These are phyloP conservation scores for Acanthochromis polyacanthus DNA, from an alignment of 2,113 vertebrate species.

Conservation along the genomic window DNA sequence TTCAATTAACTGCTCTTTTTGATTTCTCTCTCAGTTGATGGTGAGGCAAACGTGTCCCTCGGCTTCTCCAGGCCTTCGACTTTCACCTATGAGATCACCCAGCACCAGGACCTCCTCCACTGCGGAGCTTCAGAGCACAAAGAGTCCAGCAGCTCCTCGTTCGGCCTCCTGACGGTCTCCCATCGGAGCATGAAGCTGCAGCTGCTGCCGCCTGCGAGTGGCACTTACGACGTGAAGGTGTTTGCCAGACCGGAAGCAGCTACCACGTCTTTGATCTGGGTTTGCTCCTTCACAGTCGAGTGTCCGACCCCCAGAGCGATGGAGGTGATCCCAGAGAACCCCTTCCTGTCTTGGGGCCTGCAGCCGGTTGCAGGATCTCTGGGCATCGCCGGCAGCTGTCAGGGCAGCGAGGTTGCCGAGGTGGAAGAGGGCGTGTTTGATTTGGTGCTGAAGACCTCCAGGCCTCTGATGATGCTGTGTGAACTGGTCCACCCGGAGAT, in stretches of 20 bases:
- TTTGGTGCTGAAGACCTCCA: constrained; percentile 77
- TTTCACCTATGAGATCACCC: constrained; percentile 86
- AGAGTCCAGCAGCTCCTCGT: constrained; percentile 71
- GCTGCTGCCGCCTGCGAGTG: constrained; percentile 78
- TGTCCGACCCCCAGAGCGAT: constrained; percentile 65
- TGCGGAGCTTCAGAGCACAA: constrained; percentile 63
- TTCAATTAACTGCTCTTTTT: too few species aligned
- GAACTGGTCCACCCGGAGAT: constrained; percentile 80
- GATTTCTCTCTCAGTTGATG: constrained; percentile 77
- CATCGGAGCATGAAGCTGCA: constrained; percentile 80
- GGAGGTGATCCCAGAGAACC: constrained; percentile 82
- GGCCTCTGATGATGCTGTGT: constrained; percentile 78
- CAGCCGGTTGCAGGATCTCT: constrained; percentile 70
- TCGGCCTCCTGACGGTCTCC: constrained; percentile 77
- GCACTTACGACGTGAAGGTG: constrained; percentile 85
- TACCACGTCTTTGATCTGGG: constrained; percentile 77
- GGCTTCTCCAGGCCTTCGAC: constrained; percentile 77
- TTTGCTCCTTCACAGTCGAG: constrained; percentile 87
- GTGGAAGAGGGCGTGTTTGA: constrained; percentile 72
- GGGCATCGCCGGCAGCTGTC: constrained; percentile 78
- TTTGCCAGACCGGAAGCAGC: constrained; percentile 77
- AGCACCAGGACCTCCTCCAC: constrained; percentile 75
- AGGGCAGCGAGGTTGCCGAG: constrained; percentile 68
- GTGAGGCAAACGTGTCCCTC: constrained; percentile 83
- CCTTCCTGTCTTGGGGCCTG: constrained; percentile 86